Evolutionary conservation across 2,797 vertebrate genomes (phyloP), one percentile per base, ranked within the genome.

Genomic region (Acanthornis magna): DNA sequence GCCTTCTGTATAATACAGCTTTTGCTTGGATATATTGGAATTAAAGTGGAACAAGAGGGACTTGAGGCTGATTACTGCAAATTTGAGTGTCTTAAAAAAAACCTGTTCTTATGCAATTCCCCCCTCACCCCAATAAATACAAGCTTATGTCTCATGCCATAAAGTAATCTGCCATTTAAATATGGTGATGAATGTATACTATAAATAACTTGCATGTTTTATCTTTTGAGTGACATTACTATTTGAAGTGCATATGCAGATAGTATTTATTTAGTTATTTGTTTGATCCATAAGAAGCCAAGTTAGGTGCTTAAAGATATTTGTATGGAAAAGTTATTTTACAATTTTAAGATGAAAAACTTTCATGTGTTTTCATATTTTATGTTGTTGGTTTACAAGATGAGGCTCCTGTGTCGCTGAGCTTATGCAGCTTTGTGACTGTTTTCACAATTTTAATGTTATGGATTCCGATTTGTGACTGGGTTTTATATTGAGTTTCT

Each of bases 181-280:
- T 87, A 45, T 14, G 18, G 16, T 94, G 60, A 72, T 89, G 72
- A 80, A 55, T 7, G 0, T 76, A 25, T 68, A 15, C 43, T 83
- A 66, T 87, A 91, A 92, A 74, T 89, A 91, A 66, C 36, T 83
- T 83, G 10, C 38, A 77, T 88, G 36, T 78, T 95, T 83, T 80
- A 26, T 77, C 61, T 76, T 85, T 63, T 71, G 68, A 88, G 20
- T 91, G 62, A 26, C 51, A 53, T 78, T 92, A 14, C 48, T 86
- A 12, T 70, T 66, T 82, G 57, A 80, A 80, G 42, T 68, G 36
- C 18, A 34, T 32, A 40, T 77, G 54, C 67, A 61, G 55, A 47
- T 48, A 58, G 23, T 72, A 54, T 90, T 94, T 75, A 70, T 70
- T 90, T 81, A 17, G 23, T 74, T 88, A 34, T 43, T 68, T 71